Percentiles rank a stretch among this genome's conserved stretches.
These are phyloP conservation scores for Meloidogyne exigua DNA, from an alignment of 1,140 invertebrate species.

Conservation along the genomic window DNA sequence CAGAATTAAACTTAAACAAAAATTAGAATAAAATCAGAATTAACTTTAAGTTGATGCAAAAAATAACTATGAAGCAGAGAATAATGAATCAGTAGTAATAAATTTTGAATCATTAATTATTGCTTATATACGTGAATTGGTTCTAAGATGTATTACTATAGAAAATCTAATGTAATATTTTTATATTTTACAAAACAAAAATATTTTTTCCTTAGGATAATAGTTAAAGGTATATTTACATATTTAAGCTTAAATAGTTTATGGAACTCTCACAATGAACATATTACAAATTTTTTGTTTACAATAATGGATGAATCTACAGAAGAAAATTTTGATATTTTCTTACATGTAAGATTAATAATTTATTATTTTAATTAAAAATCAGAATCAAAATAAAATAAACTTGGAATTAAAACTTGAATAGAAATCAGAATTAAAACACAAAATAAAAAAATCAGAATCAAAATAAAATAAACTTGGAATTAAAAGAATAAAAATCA, in stretches of 20 bases:
- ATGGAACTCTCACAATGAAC: conserved; percentile 20
- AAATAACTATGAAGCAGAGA: neutral
- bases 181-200: neutral
- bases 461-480: no score
- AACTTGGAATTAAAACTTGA: no score
- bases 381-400: no score
- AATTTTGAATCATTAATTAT: neutral
- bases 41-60: no score
- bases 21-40: no score
- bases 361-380: no score
- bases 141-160: neutral
- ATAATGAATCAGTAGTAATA: neutral
- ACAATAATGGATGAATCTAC: conserved; percentile 12
- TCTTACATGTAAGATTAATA: conserved; percentile 19
- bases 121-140: neutral
- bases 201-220: conserved; percentile 4
- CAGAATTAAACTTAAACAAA: no score
- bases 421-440: conserved; percentile 4
- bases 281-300: conserved; percentile 18
- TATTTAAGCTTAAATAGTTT: conserved; percentile 3
- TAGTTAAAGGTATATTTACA: conserved; percentile 5
- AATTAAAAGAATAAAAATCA: neutral
- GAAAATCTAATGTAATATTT: neutral
- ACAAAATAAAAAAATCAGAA: no score
- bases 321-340: conserved; percentile 11